Base-by-base conservation (phyloP, 2,797 vertebrate genomes). In the Sparidentex hasta region DNA sequence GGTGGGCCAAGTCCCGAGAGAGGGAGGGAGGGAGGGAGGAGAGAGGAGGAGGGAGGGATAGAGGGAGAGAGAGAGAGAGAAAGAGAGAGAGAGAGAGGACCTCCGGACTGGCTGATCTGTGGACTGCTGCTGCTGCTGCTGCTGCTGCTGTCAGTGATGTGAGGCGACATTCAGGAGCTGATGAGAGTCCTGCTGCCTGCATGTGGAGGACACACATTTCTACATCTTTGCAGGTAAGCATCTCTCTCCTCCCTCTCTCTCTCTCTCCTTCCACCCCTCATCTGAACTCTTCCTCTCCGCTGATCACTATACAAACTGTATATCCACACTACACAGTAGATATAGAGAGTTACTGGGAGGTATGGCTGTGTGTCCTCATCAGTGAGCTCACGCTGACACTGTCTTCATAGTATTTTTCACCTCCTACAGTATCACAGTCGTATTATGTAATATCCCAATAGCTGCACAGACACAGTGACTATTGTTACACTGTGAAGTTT, bases 1-100 rank as follows among this genome's bases (percentile, higher is more conserved):
- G 90, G 92, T 90, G 91, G 88, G 87, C 84, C 90, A 86, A 88
- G 90, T 93, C 89, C 86, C 86, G 73, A 23, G 81, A 88, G 85
- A 79, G 81, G 71, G 74, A 56, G 65, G 43, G 77, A 21, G 33
- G 20, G 55, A 29, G 54, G 18, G 11, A 4, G 63, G 63, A 29
- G 73, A 23, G 81, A 88, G 85, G 78, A 80, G 71, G 74, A 56
- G 65, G 43, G 77, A 21, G 64, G 18, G 43, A 8, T 25, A 17
- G 55, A 29, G 54, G 18, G 11, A 54, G 44, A 4, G 55, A n/a
- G n/a, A n/a, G n/a, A 25, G 46, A 38, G 57, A 18, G 27, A 4
- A 66, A 43, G 73, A 17, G 8, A 1, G 59, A 23, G 68, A 1
- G 52, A 21, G 23, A 14, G 56, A 43, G 58, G 75, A 67, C 51